Conservation (phyloP, 2,797 vertebrate genomes). For the Chaetodon trifasciatus region DNA sequence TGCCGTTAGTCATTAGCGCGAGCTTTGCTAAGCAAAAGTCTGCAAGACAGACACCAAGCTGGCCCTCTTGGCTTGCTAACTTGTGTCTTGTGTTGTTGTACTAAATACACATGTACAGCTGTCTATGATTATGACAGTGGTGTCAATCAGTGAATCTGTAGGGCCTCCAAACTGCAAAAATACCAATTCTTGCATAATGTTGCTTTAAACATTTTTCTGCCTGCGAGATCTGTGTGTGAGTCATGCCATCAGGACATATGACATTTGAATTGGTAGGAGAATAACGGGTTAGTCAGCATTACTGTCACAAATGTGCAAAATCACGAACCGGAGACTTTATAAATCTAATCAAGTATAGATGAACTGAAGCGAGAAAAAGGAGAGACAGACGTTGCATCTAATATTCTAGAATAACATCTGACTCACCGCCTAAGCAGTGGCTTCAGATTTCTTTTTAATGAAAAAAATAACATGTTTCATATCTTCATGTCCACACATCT, state of each 20-base stretch:
- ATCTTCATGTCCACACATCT: slow-evolving; percentile 4
- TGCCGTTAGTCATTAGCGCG: too few species aligned
- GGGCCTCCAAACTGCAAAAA: too few species aligned
- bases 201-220: slow-evolving; percentile 43
- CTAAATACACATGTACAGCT: too few species aligned
- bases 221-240: slow-evolving; percentile 12
- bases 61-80: too few species aligned
- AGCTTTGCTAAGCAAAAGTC: too few species aligned
- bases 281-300: slow-evolving; percentile 15
- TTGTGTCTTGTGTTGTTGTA: too few species aligned
- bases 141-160: too few species aligned
- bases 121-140: too few species aligned
- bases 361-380: background rate
- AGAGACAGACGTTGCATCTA: slow-evolving; percentile 1
- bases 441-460: slow-evolving; percentile 24
- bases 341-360: slow-evolving; percentile 5
- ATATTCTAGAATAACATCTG: slow-evolving; percentile 7
- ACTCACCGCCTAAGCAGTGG: background rate
- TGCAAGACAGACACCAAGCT: too few species aligned
- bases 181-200: too few species aligned
- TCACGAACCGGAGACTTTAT: slow-evolving; percentile 4
- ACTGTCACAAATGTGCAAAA: slow-evolving; percentile 12
- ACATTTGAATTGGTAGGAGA: slow-evolving; percentile 16
- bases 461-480: slow-evolving; percentile 24
- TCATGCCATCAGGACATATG: background rate